Base-by-base conservation (phyloP, 1,140 invertebrate genomes). In the Lordiphosa stackelbergi region DNA sequence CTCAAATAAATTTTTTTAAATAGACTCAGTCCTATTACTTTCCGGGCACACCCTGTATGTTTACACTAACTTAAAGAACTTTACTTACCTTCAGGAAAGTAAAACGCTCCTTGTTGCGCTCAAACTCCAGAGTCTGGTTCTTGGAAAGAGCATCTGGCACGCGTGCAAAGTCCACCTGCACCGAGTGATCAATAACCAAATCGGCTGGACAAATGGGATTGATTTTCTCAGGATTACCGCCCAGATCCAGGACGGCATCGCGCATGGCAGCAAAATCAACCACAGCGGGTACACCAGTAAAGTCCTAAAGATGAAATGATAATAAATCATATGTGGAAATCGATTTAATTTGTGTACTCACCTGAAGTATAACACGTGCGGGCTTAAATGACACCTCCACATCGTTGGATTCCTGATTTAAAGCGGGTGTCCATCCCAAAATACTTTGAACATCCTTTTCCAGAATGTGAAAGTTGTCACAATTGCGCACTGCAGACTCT, bases 191-290 rank as follows among this genome's bases (percentile, higher is more conserved):
- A 66, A 99, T 98, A 35, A 99, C 97, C 53, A 99, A 90, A 90
- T 99, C 98, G 2, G 97, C 96, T 5, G 98, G 98, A 87, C 97
- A 99, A 41, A 97, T 93, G 2, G 98, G 98, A 89, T 99, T 99
- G 64, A 99, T 98, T 88, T 94, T 95, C 60, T 97, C 90, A 3
- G 97, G 95, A 90, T 99, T 90, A 2, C 96, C 96, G 1, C 94
- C 94, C 7, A 99, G 89, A 34, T 90, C 89, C 78, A 94, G 92
- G 0, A 99, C 96, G 13, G 97, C 96, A 90, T 99, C 97, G 75
- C 98, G 90, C 97, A 99, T 99, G 5, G 97, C 96, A 34, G 98
- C 98, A 91, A 99, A 98, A 89, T 99, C 98, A 8, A 99, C 97
- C 7, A 99, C 96, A 6, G 97, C 97, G 11, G 98, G 97, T 0